A percentile compares a stretch with the other conserved stretches of the same genome.
Evolutionary conservation across 2,888 invertebrate species (phyloP).

Genomic region (Leptinotarsa haldemani): DNA sequence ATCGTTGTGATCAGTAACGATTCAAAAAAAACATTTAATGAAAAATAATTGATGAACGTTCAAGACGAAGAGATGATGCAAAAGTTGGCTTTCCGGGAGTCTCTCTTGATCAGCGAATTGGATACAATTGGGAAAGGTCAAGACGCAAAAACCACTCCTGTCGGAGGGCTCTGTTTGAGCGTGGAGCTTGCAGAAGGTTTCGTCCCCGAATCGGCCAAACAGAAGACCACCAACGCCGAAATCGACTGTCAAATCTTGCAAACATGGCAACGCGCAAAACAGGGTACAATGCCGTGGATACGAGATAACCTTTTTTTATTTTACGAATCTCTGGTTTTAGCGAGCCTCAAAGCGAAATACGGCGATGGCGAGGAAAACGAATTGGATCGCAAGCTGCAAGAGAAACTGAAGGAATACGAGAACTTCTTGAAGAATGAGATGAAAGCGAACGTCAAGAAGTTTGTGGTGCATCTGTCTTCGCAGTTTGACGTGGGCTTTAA

Average conservation of each 20-base stretch:
- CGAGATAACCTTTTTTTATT: not conserved
- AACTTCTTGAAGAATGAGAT: slow-evolving; percentile 53
- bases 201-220: slow-evolving; percentile 46
- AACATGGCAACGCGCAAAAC: slow-evolving; percentile 45
- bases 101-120: slow-evolving; percentile 69
- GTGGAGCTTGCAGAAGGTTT: slow-evolving; percentile 63
- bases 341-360: slow-evolving; percentile 9
- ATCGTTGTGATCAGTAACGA: too few species aligned
- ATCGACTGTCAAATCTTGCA: slow-evolving; percentile 43
- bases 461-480: slow-evolving; percentile 72
- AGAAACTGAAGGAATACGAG: slow-evolving; percentile 55
- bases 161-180: slow-evolving; percentile 65
- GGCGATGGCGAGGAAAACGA: slow-evolving; percentile 44
- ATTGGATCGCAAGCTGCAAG: slow-evolving; percentile 44
- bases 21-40: too few species aligned
- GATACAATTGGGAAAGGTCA: slow-evolving; percentile 53
- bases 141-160: slow-evolving; percentile 50
- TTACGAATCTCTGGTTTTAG: slow-evolving; percentile 10
- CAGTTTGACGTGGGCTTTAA: slow-evolving; percentile 71
- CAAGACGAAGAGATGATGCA: slow-evolving; percentile 68
- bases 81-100: slow-evolving; percentile 70
- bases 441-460: slow-evolving; percentile 65
- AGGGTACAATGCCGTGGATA: slow-evolving; percentile 33
- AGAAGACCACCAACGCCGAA: slow-evolving; percentile 34
- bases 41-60: slow-evolving; percentile 31